A percentile compares a stretch with the other conserved stretches of the same genome.
Conservation (phyloP, 2,113 vertebrate species). For the Phalacrocorax pelagicus region DNA sequence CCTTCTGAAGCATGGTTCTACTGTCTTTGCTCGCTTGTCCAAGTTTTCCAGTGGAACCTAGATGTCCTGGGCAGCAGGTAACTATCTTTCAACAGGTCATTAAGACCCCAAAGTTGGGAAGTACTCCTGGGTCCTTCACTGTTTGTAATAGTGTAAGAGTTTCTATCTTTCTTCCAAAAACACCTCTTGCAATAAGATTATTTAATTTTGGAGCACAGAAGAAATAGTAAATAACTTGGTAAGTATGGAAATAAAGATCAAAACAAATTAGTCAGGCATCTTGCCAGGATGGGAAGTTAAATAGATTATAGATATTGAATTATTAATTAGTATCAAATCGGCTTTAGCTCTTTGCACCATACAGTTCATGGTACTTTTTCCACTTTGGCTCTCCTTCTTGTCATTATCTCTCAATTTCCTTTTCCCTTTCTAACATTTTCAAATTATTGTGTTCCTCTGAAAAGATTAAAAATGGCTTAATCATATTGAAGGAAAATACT, state of each 20-base stretch:
- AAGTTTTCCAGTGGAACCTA: neutral
- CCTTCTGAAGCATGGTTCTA: neutral
- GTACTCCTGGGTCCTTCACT: neutral
- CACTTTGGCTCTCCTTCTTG: neutral
- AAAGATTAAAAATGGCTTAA: conserved; percentile 12
- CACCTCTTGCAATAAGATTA: neutral
- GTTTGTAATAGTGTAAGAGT: neutral
- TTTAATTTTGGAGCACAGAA: neutral
- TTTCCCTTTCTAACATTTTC: neutral
- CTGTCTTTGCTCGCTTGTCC: neutral
- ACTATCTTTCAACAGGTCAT: neutral
- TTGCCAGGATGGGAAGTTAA: neutral
- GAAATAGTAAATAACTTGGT: neutral
- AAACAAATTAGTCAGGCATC: neutral
- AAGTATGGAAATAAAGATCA: neutral
- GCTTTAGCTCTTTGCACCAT: neutral
- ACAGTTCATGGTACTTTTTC: neutral
- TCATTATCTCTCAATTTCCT: neutral
- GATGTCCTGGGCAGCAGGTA: neutral
- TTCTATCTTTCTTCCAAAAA: neutral
- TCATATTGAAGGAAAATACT: neutral
- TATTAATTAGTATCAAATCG: neutral
- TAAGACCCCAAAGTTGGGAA: neutral
- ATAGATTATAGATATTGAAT: neutral
- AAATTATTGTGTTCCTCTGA: neutral